phyloP scores from a whole-genome alignment of 1,140 invertebrate species.

The Limonius californicus region DNA sequence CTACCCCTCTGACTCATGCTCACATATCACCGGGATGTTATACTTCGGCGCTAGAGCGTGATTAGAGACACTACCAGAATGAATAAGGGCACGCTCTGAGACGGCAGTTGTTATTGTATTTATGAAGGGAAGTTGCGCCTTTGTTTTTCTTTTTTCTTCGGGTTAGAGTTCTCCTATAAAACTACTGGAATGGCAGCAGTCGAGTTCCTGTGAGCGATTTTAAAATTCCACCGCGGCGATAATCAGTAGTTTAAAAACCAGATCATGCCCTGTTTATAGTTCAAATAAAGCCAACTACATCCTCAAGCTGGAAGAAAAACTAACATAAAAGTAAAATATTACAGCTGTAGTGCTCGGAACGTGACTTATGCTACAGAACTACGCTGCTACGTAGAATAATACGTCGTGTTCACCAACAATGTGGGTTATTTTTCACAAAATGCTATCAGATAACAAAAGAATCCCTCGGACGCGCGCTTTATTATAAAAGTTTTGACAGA shows the following conservation, averaged over 20 bases:
- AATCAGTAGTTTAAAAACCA: slow-evolving; percentile 7
- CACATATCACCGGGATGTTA: slow-evolving; percentile 14
- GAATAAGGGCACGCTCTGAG: slow-evolving; percentile 1
- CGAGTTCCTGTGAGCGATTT: not conserved
- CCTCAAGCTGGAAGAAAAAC: slow-evolving; percentile 10
- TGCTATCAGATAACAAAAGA: slow-evolving; percentile 22
- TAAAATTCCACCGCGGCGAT: not conserved
- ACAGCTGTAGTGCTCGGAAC: slow-evolving; percentile 16
- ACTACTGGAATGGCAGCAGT: no score
- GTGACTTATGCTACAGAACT: slow-evolving; percentile 17
- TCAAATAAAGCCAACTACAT: slow-evolving; percentile 6
- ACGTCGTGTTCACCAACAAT: slow-evolving; percentile 21
- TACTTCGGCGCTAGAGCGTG: slow-evolving; percentile 14
- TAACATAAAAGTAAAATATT: slow-evolving; percentile 24
- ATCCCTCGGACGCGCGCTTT: slow-evolving; percentile 12
- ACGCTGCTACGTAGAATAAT: slow-evolving; percentile 17
- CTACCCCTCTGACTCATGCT: slow-evolving; percentile 11
- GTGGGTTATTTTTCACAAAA: slow-evolving; percentile 19
- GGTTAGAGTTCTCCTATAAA: no score
- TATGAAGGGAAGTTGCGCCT: not conserved
- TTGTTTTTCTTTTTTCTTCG: no score
- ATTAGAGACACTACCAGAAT: slow-evolving; percentile 10
- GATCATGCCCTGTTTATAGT: slow-evolving; percentile 10
- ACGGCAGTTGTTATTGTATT: slow-evolving; percentile 1
- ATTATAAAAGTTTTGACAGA: slow-evolving; percentile 15